Conservation (phyloP, 2,888 invertebrate species). For the Melanchra persicariae region DNA sequence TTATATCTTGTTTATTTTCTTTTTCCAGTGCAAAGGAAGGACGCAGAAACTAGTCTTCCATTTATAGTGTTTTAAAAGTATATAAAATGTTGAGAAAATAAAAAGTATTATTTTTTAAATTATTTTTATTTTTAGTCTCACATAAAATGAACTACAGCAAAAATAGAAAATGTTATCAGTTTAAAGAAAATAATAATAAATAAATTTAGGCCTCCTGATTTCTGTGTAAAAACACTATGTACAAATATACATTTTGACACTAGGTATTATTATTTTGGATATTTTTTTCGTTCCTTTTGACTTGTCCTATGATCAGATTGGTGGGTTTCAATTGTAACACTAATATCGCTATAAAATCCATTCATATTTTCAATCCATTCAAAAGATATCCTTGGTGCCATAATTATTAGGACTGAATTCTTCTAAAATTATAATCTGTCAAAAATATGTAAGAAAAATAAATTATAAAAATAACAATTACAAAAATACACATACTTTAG, state of each 20-base stretch:
- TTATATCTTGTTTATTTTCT: background rate
- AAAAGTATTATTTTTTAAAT: constrained; percentile 68
- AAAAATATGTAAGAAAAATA: constrained; percentile 56
- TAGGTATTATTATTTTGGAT: constrained; percentile 59
- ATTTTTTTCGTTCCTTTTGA: constrained; percentile 28
- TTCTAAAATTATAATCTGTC: constrained; percentile 25
- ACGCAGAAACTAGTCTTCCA: constrained; percentile 60
- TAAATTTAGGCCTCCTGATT: constrained; percentile 87
- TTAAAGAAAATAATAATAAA: constrained; percentile 77
- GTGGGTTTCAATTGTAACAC: constrained; percentile 71
- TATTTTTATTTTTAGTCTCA: constrained; percentile 80
- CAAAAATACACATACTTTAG: constrained; percentile 42
- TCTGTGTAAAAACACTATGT: constrained; percentile 80
- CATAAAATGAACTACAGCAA: constrained; percentile 78
- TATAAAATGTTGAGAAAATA: constrained; percentile 45
- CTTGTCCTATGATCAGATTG: constrained; percentile 68
- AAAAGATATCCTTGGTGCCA: constrained; percentile 4
- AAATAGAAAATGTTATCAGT: constrained; percentile 80
- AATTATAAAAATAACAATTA: constrained; percentile 62
- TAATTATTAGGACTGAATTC: constrained; percentile 10
- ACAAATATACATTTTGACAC: constrained; percentile 85
- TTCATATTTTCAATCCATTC: constrained; percentile 6
- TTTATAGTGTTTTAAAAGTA: constrained; percentile 38
- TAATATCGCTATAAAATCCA: constrained; percentile 30
- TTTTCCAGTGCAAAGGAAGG: constrained; percentile 79